phyloP scores from a whole-genome alignment of 2,888 invertebrate species.

The Cerceris ruficornis region DNA sequence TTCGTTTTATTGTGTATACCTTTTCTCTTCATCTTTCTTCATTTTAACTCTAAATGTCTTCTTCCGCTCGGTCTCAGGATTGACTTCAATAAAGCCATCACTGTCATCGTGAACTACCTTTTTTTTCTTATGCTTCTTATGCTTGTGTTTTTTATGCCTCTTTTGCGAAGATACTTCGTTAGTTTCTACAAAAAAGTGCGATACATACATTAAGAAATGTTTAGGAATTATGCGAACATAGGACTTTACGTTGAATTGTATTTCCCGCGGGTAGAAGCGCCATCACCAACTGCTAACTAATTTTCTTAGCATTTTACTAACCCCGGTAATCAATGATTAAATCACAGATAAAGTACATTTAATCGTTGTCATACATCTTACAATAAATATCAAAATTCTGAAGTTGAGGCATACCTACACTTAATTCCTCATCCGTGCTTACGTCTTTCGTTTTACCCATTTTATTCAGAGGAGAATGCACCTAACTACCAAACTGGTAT shows the following conservation, averaged over 20 bases:
- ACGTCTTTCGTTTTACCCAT: constrained; percentile 73
- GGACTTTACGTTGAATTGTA: too few relatives aligned
- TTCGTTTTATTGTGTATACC: constrained; percentile 41
- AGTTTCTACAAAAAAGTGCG: constrained; percentile 44
- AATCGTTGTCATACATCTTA: background rate
- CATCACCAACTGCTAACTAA: too few relatives aligned
- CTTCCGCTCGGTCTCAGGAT: constrained; percentile 82
- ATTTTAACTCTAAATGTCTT: constrained; percentile 83
- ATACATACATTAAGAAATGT: background rate
- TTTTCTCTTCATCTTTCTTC: constrained; percentile 82
- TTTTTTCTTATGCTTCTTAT: constrained; percentile 84
- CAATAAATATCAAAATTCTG: constrained; percentile 20
- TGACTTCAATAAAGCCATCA: constrained; percentile 83
- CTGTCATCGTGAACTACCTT: constrained; percentile 84
- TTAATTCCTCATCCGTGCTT: constrained; percentile 73
- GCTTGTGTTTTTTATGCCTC: constrained; percentile 86
- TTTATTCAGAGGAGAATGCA: constrained; percentile 11
- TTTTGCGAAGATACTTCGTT: constrained; percentile 82
- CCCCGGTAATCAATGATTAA: background rate
- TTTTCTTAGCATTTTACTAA: too few relatives aligned
- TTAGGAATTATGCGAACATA: too few relatives aligned
- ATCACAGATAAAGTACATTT: constrained; percentile 13
- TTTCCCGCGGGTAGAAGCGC: too few relatives aligned
- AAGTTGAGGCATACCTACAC: constrained; percentile 56
- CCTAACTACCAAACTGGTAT: constrained; percentile 9